A percentile compares a stretch with the other conserved stretches of the same genome.
phyloP scores from a whole-genome alignment of 1,140 invertebrate genomes.

The Teleopsis dalmanni region DNA sequence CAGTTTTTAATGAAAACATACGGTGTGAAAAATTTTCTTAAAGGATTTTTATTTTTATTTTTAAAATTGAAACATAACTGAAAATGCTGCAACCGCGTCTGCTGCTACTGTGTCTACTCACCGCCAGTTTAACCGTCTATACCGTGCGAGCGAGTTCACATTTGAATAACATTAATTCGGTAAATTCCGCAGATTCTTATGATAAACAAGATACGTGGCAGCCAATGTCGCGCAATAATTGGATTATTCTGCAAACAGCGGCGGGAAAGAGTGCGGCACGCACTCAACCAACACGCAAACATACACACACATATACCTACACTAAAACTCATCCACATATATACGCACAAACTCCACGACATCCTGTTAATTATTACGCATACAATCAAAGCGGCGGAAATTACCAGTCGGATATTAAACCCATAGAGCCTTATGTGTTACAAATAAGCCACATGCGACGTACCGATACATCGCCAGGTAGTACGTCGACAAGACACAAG shows the following conservation, averaged over 20 bases:
- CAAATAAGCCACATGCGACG: neutral
- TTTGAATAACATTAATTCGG: neutral
- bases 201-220: slow-evolving; percentile 22
- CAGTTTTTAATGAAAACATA: no score
- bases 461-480: neutral
- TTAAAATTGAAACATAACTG: neutral
- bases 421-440: neutral
- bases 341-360: slow-evolving; percentile 8
- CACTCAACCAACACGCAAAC: slow-evolving; percentile 3
- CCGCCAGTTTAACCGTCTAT: no score
- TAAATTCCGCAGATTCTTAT: no score
- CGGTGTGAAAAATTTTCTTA: no score
- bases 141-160: neutral
- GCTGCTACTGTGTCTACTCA: neutral
- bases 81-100: neutral
- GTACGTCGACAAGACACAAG: neutral
- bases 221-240: slow-evolving; percentile 32
- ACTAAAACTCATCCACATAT: neutral
- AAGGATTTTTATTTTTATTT: no score
- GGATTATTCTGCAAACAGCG: slow-evolving; percentile 34
- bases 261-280: slow-evolving; percentile 22
- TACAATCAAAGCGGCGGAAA: slow-evolving; percentile 33
- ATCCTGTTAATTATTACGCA: slow-evolving; percentile 36
- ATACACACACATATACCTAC: neutral
- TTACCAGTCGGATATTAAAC: slow-evolving; percentile 24